Evolutionary conservation across 2,888 invertebrate species (phyloP).

Genomic region (Hermodice carunculata): DNA sequence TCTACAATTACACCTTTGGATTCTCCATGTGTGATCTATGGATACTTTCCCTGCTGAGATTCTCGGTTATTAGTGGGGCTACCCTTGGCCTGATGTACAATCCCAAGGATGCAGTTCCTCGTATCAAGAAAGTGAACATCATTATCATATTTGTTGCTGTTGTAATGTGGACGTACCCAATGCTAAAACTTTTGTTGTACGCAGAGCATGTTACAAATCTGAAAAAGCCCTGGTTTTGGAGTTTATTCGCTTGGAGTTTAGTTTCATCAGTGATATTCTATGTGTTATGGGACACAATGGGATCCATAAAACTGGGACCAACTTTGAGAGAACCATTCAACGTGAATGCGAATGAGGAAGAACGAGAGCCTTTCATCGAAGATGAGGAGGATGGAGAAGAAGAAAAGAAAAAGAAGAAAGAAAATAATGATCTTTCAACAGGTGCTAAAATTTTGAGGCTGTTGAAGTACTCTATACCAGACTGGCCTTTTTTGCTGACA

Average conservation of each 20-base stretch:
- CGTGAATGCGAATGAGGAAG: conserved; percentile 27
- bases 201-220: conserved; percentile 41
- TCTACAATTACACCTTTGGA: conserved; percentile 34
- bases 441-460: no score
- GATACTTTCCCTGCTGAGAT: conserved; percentile 42
- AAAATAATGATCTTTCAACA: conserved; percentile 27
- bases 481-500: conserved; percentile 40
- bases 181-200: conserved; percentile 47
- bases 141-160: conserved; percentile 5
- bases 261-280: conserved; percentile 37
- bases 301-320: conserved; percentile 21
- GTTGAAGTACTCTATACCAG: conserved; percentile 49
- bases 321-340: neutral
- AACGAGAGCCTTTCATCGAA: conserved; percentile 30
- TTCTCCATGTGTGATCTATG: conserved; percentile 52
- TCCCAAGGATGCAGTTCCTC: conserved; percentile 27
- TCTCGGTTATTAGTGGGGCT: conserved; percentile 41
- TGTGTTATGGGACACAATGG: conserved; percentile 39
- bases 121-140: conserved; percentile 30
- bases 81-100: conserved; percentile 39
- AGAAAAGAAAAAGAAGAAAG: conserved; percentile 18
- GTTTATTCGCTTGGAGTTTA: conserved; percentile 45
- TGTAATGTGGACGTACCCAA: conserved; percentile 41
- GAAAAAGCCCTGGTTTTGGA: conserved; percentile 47
- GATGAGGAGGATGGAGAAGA: conserved; percentile 11